Evolutionary conservation across 2,113 vertebrate genomes (phyloP).

Genomic region (Phalacrocorax carbo): DNA sequence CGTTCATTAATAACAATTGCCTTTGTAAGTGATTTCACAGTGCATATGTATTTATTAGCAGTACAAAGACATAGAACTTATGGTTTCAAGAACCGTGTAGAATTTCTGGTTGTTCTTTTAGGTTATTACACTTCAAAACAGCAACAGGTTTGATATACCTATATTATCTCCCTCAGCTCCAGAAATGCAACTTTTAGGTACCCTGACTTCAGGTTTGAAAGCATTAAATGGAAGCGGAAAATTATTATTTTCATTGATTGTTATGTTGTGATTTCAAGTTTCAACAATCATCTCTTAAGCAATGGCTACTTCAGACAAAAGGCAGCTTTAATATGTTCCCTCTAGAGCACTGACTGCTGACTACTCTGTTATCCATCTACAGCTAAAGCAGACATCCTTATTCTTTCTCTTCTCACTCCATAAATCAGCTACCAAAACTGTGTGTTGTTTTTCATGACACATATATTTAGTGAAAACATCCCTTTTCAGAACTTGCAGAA

Average conservation of each 20-base stretch:
- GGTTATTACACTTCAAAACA: neutral
- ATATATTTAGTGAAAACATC: neutral
- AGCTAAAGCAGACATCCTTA: neutral
- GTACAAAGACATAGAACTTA: neutral
- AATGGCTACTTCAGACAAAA: neutral
- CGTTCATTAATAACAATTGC: neutral
- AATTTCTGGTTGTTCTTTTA: neutral
- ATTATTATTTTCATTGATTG: neutral
- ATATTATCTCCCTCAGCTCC: neutral
- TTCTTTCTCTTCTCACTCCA: neutral
- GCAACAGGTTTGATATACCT: neutral
- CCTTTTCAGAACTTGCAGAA: neutral
- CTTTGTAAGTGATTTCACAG: neutral
- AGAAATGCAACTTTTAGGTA: neutral
- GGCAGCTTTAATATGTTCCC: neutral
- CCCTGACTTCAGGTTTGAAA: neutral
- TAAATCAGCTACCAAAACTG: neutral
- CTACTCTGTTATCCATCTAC: neutral
- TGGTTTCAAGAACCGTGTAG: neutral
- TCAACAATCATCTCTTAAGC: neutral
- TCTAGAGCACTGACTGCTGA: neutral
- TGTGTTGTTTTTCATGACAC: neutral
- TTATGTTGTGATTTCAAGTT: neutral
- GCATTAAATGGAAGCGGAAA: neutral
- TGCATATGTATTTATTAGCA: neutral